Evolutionary conservation across 2,113 vertebrate genomes (phyloP), one percentile per base, ranked within the genome.

Genomic region (Brienomyrus longianalis): DNA sequence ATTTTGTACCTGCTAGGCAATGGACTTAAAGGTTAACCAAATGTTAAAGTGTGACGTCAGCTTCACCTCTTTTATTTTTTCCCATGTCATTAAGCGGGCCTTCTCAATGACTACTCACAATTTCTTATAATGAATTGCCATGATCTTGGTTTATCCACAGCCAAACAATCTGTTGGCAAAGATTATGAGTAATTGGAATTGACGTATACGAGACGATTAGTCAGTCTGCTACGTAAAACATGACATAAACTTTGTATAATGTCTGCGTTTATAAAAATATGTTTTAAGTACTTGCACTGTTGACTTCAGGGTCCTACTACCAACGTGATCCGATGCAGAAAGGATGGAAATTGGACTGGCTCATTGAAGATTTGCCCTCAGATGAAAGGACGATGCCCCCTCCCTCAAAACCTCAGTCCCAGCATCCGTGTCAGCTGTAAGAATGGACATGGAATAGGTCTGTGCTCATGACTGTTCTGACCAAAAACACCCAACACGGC

Each of bases 271-370:
- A 54, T 31, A 35, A 54, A 31, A 87, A 35, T 35, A 87, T 17
- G 27, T 52, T 39, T 77, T 15, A 80, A 80, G 48, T 43, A 39
- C 9, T 54, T 87, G n/a, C n/a, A 1, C 13, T 88, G 83, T 92
- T 93, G 59, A 90, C 92, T 94, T 83, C 95, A 99, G 98, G 96
- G 95, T 5, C 92, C 89, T 0, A 95, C 94, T 6, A 96, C 94
- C 94, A 99, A 99, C 0, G 90, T 96, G 91, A 98, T 99, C 91
- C 97, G 97, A 91, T 99, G 98, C 93, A 95, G 97, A 91, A 99
- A 98, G 93, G 98, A 99, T 1, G 98, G 98, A 43, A 99, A 97
- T 92, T 99, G 98, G 98, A 99, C 97, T 0, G 98, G 98, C 51
- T 96, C 97, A 0, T 98, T 99, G 93, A 96, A 96, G 10, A 89